Base-by-base conservation (phyloP, 64 coral and sea anemone species). In the Actinia equina region DNA sequence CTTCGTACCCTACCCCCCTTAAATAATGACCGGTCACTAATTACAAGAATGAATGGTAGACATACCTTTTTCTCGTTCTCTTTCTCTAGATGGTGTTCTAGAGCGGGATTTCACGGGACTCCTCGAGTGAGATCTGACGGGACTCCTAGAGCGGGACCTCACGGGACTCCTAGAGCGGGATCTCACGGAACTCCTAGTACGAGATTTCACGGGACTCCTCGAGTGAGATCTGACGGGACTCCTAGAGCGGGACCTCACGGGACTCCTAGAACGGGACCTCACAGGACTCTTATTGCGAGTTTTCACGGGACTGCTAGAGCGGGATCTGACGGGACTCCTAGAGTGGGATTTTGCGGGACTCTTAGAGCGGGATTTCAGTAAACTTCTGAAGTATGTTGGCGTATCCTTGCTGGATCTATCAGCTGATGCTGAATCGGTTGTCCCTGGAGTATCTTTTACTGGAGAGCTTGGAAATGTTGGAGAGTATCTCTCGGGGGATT, bases 391-490 rank as follows among this genome's bases (percentile, higher is more conserved):
- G 25, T 14, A 15, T 14, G 9, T 74, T 74, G 26, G 69, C 7
- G 62, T n/a, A 74, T 74, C 23, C 22, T 65, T 65, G 22, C 22
- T 81, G 10, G 78, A 81, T 5, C 10, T 18, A 12, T 81, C 78
- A 5, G 17, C 5, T 5, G 78, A 5, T 81, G 44, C 16, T 18
- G 44, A 43, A 2, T 81, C 78, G 1, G n/a, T 74, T 41, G 6
- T 9, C 41, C 7, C n/a, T 81, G 44, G 78, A 7, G 78, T 52
- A 81, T 49, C 22, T 81, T 16, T 5, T 42, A 26, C 69, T 51
- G 78, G 78, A 18, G 78, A 81, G 78, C 78, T 81, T 22, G 78
- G 78, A 22, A 19, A 22, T 19, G 43, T 52, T 44, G 78, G 78
- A 1, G 78, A 81, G 45, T 81, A 81, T 22, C 49, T 18, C 1